Evolutionary conservation across 92 coral and sea anemone species (phyloP), one percentile per base, ranked within the genome.

Genomic region (Epizoanthus fatuus): DNA sequence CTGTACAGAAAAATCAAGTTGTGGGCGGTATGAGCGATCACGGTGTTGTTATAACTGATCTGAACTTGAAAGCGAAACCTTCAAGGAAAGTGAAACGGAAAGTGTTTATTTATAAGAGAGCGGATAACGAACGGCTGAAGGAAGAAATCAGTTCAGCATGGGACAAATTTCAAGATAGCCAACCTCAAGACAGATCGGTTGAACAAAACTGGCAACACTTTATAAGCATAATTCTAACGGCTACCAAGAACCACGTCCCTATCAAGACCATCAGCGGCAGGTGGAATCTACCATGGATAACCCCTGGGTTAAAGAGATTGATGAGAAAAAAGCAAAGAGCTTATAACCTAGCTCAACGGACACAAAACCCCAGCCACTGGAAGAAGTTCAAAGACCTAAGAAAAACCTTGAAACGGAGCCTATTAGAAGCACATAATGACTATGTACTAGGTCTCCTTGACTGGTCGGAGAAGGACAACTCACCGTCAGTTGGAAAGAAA

Each of bases 211-310:
- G 68, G 52, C 72, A 64, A 68, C 81, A 63, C 66, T 38, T 80
- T 35, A 80, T 49, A 53, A 71, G 35, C 60, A 59, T 83, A 63
- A 58, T 74, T 39, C 40, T 81, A 19, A 44, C 74, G 42, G 69
- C 66, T 29, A 81, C 64, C 54, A 68, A 81, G 63, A 49, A 81
- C 59, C 82, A 70, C 69, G 49, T 75, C 57, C 84, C 87, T 25
- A 70, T 16, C 57, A 82, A 69, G 64, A 88, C 68, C 57, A 32
- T 83, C n/a, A 73, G 85, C 53, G 51, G 72, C 37, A 63, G 81
- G 37, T 83, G 85, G 85, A 79, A 89, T 72, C 47, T 89, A 84
- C 92, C 86, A 39, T 89, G 83, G 84, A 25, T 89, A 44, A 83
- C 69, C 51, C 37, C 51, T 42, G 65, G 49, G 69, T 62, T 87